These are phyloP conservation scores for Xestia xanthographa DNA, from an alignment of 2,888 invertebrate species.

Conservation along the genomic window DNA sequence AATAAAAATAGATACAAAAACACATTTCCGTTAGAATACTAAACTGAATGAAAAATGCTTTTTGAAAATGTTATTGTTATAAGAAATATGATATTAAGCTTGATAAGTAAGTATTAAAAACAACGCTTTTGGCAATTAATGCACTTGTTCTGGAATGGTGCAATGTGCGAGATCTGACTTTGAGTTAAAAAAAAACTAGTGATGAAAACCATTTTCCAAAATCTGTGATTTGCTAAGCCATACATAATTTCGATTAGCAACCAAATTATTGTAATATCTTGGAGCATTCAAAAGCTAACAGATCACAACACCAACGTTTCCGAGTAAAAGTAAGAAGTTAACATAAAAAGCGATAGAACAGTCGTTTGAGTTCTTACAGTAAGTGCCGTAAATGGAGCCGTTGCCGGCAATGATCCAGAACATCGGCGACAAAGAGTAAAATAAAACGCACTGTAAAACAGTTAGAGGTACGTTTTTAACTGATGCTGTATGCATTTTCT, in stretches of 20 bases:
- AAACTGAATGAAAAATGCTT: too few relatives aligned
- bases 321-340: conserved; percentile 14
- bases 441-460: conserved; percentile 22
- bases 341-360: conserved; percentile 17
- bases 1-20: conserved; percentile 30
- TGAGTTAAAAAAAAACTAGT: not conserved
- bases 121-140: not conserved
- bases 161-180: not conserved
- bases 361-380: conserved; percentile 16
- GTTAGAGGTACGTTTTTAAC: not conserved
- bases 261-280: not conserved
- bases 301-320: not conserved
- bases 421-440: conserved; percentile 11
- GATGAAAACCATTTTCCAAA: not conserved
- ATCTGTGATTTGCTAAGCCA: not conserved
- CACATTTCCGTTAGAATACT: not conserved
- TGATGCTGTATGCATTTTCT: not conserved
- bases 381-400: conserved; percentile 30
- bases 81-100: not conserved
- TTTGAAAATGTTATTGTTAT: not conserved
- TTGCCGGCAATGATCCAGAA: conserved; percentile 29
- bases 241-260: not conserved
- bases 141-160: not conserved
- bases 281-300: not conserved
- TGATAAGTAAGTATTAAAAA: not conserved